These are phyloP conservation scores for Myotis findleyi DNA, from an alignment of 2,797 vertebrate genomes.

Conservation along the genomic window DNA sequence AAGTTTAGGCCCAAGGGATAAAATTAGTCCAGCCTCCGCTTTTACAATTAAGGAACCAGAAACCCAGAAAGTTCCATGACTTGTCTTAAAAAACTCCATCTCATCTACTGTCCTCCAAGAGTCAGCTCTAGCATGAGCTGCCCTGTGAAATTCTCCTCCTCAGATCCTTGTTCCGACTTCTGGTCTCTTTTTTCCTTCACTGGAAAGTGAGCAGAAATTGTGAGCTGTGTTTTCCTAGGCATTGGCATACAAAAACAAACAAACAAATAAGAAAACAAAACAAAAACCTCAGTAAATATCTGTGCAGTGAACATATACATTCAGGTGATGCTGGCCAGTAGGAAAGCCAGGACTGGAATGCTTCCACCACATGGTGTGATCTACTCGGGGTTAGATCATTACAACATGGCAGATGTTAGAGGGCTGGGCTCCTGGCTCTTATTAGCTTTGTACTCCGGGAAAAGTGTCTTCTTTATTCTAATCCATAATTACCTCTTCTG, in stretches of 20 bases:
- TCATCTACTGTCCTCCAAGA: not conserved
- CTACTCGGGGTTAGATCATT: not conserved
- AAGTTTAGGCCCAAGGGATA: not conserved
- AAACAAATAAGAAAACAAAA: not conserved
- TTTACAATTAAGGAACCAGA: constrained; percentile 1
- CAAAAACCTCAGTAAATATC: not conserved
- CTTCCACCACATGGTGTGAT: not conserved
- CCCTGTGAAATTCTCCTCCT: not conserved
- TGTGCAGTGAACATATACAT: not conserved
- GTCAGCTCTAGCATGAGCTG: not conserved
- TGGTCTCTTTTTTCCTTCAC: not conserved
- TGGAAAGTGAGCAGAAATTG: not conserved
- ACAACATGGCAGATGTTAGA: not conserved
- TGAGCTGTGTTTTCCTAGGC: not conserved
- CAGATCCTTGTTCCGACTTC: not conserved
- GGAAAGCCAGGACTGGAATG: not conserved
- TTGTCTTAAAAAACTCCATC: not conserved
- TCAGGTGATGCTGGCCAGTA: not conserved
- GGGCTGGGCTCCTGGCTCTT: not conserved
- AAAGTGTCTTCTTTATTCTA: not conserved
- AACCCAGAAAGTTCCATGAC: not conserved
- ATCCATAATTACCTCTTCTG: not conserved
- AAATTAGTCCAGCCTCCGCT: not conserved
- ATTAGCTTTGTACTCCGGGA: not conserved
- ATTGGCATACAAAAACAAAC: not conserved